phyloP scores from a whole-genome alignment of 2,797 vertebrate species.

The Hydrocynus forskahlii region DNA sequence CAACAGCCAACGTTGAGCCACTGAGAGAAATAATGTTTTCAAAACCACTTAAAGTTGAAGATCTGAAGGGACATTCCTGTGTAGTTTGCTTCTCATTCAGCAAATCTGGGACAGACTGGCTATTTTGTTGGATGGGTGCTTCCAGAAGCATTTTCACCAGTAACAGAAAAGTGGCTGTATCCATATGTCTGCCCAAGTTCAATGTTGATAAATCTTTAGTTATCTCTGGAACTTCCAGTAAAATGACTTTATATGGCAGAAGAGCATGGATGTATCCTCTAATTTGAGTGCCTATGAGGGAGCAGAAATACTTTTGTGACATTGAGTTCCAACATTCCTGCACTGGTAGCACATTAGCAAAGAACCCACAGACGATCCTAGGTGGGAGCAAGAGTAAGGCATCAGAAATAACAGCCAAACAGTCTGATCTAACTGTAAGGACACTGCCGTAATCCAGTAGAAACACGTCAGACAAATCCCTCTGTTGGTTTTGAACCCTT shows the following conservation, averaged over 20 bases:
- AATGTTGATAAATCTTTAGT: slow-evolving; percentile 78
- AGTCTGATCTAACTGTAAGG: slow-evolving; percentile 71
- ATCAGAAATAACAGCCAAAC: slow-evolving; percentile 78
- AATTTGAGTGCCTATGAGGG: slow-evolving; percentile 78
- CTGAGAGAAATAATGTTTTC: slow-evolving; percentile 75
- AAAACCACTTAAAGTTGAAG: slow-evolving; percentile 67
- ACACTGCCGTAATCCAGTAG: slow-evolving; percentile 86
- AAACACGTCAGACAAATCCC: slow-evolving; percentile 76
- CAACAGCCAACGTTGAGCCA: slow-evolving; percentile 74
- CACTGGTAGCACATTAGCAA: slow-evolving; percentile 86
- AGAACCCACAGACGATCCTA: slow-evolving; percentile 85
- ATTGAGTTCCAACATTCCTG: slow-evolving; percentile 74
- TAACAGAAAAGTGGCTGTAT: slow-evolving; percentile 86
- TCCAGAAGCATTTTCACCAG: slow-evolving; percentile 83
- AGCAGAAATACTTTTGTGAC: slow-evolving; percentile 83
- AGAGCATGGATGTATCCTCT: slow-evolving; percentile 82
- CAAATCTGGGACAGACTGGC: slow-evolving; percentile 75
- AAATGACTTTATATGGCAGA: slow-evolving; percentile 79
- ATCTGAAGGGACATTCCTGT: slow-evolving; percentile 67
- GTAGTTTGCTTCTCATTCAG: slow-evolving; percentile 71
- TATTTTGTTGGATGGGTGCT: slow-evolving; percentile 70
- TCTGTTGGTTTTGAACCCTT: slow-evolving; percentile 80
- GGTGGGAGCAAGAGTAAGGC: slow-evolving; percentile 87
- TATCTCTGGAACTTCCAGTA: slow-evolving; percentile 86
- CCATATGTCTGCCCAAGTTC: slow-evolving; percentile 82